Evolutionary conservation across 2,888 invertebrate species (phyloP).

Genomic region (Fragum fragum): DNA sequence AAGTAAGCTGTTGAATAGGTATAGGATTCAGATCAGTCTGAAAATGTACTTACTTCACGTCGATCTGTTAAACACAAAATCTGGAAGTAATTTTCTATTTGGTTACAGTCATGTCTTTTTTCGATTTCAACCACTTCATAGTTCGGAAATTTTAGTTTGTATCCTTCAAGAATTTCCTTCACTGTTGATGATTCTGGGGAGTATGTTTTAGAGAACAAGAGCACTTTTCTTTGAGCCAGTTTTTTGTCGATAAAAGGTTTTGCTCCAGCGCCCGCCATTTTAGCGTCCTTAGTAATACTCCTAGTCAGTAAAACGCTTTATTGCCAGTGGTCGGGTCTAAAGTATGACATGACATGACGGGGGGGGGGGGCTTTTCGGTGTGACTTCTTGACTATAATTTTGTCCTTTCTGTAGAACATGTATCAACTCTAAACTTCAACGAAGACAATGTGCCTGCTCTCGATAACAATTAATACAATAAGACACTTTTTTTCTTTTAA

Average conservation of each 20-base stretch:
- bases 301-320: conserved; percentile 4
- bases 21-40: too few relatives aligned
- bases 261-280: conserved; percentile 78
- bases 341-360: too few relatives aligned
- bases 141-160: conserved; percentile 69
- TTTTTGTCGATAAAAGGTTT: conserved; percentile 84
- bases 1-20: too few relatives aligned
- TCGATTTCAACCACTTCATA: conserved; percentile 85
- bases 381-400: too few relatives aligned
- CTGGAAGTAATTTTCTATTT: conserved; percentile 86
- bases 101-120: conserved; percentile 82
- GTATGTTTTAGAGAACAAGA: conserved; percentile 82
- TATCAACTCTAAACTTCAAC: too few relatives aligned
- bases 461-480: too few relatives aligned
- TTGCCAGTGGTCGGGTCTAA: too few relatives aligned
- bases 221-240: conserved; percentile 79
- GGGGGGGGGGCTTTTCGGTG: too few relatives aligned
- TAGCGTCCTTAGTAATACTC: conserved; percentile 69
- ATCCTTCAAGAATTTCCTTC: conserved; percentile 74
- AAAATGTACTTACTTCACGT: conserved; percentile 81
- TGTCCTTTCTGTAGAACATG: too few relatives aligned
- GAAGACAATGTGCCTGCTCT: too few relatives aligned
- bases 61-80: conserved; percentile 82
- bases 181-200: conserved; percentile 78
- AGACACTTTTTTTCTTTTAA: too few relatives aligned